Evolutionary conservation across 2,113 vertebrate genomes (phyloP).

Genomic region (Xiphophorus maculatus): DNA sequence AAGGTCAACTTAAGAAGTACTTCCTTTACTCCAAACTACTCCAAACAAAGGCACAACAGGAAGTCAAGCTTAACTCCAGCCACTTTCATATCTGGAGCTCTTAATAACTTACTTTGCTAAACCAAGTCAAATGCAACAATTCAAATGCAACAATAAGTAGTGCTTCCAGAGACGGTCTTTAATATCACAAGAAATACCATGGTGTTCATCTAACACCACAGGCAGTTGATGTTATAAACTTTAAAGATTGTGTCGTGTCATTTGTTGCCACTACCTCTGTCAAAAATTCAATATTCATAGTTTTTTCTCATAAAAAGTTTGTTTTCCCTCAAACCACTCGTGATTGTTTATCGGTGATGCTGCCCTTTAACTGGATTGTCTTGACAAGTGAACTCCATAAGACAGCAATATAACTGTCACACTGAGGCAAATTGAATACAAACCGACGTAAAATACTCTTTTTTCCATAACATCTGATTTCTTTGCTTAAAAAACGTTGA

Average conservation of each 20-base stretch:
- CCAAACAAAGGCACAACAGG: neutral
- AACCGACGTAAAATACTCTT: conserved; percentile 1
- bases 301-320: conserved; percentile 1
- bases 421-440: conserved; percentile 20
- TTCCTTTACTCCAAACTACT: too few relatives aligned
- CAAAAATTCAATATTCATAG: conserved; percentile 8
- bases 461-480: neutral
- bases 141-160: too few relatives aligned
- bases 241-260: neutral
- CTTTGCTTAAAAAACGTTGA: neutral
- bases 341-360: conserved; percentile 13
- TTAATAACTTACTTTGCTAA: too few relatives aligned
- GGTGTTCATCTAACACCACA: neutral
- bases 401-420: conserved; percentile 26
- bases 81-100: too few relatives aligned
- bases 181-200: neutral
- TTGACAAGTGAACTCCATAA: conserved; percentile 30
- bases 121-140: too few relatives aligned
- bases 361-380: conserved; percentile 35
- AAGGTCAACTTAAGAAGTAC: too few relatives aligned
- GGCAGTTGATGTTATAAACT: neutral
- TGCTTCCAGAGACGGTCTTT: too few relatives aligned
- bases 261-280: neutral
- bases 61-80: neutral
- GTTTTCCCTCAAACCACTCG: conserved; percentile 7